Base-by-base conservation (phyloP, 2,113 vertebrate species). In the Serinus canaria region DNA sequence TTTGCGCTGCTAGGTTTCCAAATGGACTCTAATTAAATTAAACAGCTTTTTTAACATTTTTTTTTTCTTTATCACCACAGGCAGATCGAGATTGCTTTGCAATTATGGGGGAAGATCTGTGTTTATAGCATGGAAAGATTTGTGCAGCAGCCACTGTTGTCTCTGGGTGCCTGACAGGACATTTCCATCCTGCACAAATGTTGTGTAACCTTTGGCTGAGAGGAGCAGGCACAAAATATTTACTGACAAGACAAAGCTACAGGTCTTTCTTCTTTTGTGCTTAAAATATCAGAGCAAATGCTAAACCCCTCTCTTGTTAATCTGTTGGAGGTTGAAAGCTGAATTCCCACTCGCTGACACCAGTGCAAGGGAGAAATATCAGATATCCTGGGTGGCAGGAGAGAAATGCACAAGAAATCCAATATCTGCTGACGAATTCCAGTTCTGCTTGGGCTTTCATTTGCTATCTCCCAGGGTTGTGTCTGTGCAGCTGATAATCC, bases 21-120 rank as follows among this genome's bases (percentile, higher is more conserved):
- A 92, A 97, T 97, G 94, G 91, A 81, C 93, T 84, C 41, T 93
- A 97, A 97, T 97, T 97, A 97, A 97, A 96, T 96, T 96, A 97
- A 97, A 86, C 58, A 74, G 92, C 72, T 83, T 63, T 90, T 91
- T 77, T 72, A 37, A 9, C 8, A 13, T 47, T 53, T 75, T 60
- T 72, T 68, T 74, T 79, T 74, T 39, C 70, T 95, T 87, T 96
- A 94, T 96, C 95, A 96, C 92, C 37, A 22, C 75, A 81, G 96
- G 95, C 82, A 91, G 93, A 96, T 97, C 63, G 7, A 95, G 95
- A 97, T 73, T 89, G 78, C 7, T 9, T 92, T 87, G 89, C 92
- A 92, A 94, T 97, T 91, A 95, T 10, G 39, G 89, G 62, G 73
- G 92, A 92, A 93, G 94, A 96, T 96, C 95, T 96, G 27, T 92